These are phyloP conservation scores for Todiramphus saurophagus DNA, from an alignment of 2,113 vertebrate species.

Conservation along the genomic window DNA sequence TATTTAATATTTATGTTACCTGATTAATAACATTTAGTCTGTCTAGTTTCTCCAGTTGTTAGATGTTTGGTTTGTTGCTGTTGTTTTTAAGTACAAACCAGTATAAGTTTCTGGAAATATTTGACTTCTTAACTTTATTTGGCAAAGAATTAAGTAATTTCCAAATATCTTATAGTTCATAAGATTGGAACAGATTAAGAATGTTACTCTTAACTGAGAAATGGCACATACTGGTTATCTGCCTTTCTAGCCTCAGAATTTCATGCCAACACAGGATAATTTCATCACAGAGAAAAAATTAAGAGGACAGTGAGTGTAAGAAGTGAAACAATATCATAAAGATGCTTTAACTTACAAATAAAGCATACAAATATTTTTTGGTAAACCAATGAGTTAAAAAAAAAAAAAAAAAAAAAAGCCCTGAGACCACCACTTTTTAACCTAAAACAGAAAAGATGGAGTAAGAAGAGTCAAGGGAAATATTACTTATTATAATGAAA, in stretches of 20 bases:
- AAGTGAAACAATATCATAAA: neutral
- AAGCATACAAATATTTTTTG: neutral
- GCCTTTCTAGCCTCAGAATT: neutral
- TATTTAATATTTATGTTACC: neutral
- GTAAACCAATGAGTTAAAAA: neutral
- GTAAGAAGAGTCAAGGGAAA: neutral
- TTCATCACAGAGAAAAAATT: slow-evolving; percentile 42
- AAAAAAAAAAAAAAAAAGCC: neutral
- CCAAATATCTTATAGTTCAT: neutral
- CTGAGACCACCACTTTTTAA: neutral
- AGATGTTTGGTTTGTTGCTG: neutral
- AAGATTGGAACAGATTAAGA: slow-evolving; percentile 20
- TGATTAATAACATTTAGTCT: neutral
- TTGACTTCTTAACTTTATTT: neutral
- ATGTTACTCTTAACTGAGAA: slow-evolving; percentile 33
- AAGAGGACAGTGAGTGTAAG: neutral
- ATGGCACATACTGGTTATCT: neutral
- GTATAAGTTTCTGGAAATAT: neutral
- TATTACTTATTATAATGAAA: neutral
- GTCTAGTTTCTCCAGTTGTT: neutral
- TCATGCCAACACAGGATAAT: slow-evolving; percentile 34
- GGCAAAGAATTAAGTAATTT: neutral
- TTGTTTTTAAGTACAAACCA: neutral
- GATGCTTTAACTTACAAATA: neutral
- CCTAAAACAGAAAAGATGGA: neutral